A percentile compares a stretch with the other conserved stretches of the same genome.
Conservation (phyloP, 2,113 vertebrate genomes). For the Hyperopisus bebe region DNA sequence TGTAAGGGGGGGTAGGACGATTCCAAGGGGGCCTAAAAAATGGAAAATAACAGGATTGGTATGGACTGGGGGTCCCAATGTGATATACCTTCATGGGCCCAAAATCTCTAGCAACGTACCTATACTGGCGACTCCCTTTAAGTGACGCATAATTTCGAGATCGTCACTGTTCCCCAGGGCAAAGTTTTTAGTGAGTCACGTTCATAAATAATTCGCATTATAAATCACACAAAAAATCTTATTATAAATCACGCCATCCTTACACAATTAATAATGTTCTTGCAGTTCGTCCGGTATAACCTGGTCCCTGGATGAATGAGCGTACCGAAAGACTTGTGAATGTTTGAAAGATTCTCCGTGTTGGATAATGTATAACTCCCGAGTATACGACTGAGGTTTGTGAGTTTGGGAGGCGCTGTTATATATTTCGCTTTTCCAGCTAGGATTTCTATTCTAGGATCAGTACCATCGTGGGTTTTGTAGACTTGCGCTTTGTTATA, state of each 20-base stretch:
- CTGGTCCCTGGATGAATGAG: not conserved
- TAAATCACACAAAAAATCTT: not conserved
- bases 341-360: not conserved
- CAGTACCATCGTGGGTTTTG: not conserved
- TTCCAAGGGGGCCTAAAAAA: too few relatives aligned
- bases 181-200: not conserved
- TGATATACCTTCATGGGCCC: too few relatives aligned
- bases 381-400: not conserved
- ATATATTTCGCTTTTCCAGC: not conserved
- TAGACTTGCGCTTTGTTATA: not conserved
- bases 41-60: too few relatives aligned
- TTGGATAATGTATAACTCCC: not conserved
- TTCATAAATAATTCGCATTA: not conserved
- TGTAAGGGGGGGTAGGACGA: too few relatives aligned
- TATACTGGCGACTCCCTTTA: not conserved
- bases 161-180: not conserved
- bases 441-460: not conserved
- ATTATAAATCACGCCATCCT: not conserved
- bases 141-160: not conserved
- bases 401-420: not conserved
- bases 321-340: not conserved
- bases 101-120: too few relatives aligned
- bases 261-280: not conserved
- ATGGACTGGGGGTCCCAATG: too few relatives aligned
- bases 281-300: not conserved